Conservation (phyloP, 2,113 vertebrate genomes). For the Ranitomeya imitator region DNA sequence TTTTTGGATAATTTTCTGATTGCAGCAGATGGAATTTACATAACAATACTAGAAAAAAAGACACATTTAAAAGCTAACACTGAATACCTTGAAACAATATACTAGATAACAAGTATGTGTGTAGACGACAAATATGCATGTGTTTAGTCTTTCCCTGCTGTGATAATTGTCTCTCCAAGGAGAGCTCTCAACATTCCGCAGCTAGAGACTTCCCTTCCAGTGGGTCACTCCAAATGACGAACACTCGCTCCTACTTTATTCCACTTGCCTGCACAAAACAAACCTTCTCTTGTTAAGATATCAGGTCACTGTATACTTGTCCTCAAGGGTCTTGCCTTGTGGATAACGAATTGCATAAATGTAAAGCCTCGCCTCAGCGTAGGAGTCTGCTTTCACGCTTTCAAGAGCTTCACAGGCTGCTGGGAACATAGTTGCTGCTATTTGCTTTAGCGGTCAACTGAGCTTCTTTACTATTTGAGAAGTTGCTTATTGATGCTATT, state of each 20-base stretch:
- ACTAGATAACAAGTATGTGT: conserved; percentile 25
- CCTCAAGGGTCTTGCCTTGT: conserved; percentile 38
- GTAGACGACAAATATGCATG: conserved; percentile 51
- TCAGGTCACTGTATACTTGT: conserved; percentile 48
- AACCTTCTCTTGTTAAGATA: conserved; percentile 54
- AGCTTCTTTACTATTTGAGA: neutral
- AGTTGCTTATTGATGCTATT: conserved; percentile 9
- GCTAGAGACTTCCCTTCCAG: conserved; percentile 37
- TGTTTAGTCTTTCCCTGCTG: conserved; percentile 56
- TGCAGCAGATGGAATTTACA: neutral
- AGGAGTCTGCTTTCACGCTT: conserved; percentile 14
- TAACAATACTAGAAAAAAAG: neutral
- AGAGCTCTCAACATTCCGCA: conserved; percentile 43
- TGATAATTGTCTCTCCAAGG: conserved; percentile 59
- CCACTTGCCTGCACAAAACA: conserved; percentile 42
- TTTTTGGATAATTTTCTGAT: neutral
- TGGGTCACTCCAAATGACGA: conserved; percentile 45
- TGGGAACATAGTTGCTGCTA: neutral
- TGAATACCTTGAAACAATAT: conserved; percentile 46
- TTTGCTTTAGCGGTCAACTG: conserved; percentile 28
- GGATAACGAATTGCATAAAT: conserved; percentile 38
- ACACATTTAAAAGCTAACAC: neutral
- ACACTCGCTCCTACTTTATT: conserved; percentile 43
- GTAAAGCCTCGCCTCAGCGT: conserved; percentile 40
- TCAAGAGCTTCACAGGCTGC: conserved; percentile 3